phyloP scores from a whole-genome alignment of 2,797 vertebrate species.

The Catostomus latipinnis region DNA sequence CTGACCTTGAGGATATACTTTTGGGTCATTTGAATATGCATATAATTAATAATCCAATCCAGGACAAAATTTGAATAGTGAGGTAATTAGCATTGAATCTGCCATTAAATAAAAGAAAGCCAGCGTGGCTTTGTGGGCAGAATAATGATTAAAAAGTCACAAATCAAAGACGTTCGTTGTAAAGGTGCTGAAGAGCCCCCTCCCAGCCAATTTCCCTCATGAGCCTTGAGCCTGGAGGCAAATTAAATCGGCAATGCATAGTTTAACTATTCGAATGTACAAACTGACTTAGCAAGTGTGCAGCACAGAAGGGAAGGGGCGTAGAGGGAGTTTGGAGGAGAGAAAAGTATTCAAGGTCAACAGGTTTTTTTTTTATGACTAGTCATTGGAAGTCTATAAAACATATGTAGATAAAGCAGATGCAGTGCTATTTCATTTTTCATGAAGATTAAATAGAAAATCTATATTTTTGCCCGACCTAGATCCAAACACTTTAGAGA shows the following conservation, averaged over 20 bases:
- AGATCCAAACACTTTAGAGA: too few relatives aligned
- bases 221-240: slow-evolving; percentile 52
- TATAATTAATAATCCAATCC: slow-evolving; percentile 48
- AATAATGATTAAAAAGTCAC: slow-evolving; percentile 62
- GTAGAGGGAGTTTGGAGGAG: background rate
- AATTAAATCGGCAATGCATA: slow-evolving; percentile 63
- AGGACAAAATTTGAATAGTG: slow-evolving; percentile 40
- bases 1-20: slow-evolving; percentile 37
- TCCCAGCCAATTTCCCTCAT: slow-evolving; percentile 49
- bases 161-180: slow-evolving; percentile 61
- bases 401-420: background rate
- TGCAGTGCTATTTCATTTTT: slow-evolving; percentile 4
- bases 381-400: slow-evolving; percentile 6
- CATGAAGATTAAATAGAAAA: too few relatives aligned
- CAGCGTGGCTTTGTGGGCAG: slow-evolving; percentile 56
- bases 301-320: slow-evolving; percentile 13
- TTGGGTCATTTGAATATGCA: slow-evolving; percentile 39
- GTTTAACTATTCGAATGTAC: slow-evolving; percentile 69
- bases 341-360: slow-evolving; percentile 10
- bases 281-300: slow-evolving; percentile 54
- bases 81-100: slow-evolving; percentile 56
- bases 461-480: too few relatives aligned
- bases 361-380: background rate
- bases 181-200: slow-evolving; percentile 60
- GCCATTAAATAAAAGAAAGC: slow-evolving; percentile 49